phyloP scores from a whole-genome alignment of 64 coral and sea anemone genomes.

The Pocillopora damicornis region DNA sequence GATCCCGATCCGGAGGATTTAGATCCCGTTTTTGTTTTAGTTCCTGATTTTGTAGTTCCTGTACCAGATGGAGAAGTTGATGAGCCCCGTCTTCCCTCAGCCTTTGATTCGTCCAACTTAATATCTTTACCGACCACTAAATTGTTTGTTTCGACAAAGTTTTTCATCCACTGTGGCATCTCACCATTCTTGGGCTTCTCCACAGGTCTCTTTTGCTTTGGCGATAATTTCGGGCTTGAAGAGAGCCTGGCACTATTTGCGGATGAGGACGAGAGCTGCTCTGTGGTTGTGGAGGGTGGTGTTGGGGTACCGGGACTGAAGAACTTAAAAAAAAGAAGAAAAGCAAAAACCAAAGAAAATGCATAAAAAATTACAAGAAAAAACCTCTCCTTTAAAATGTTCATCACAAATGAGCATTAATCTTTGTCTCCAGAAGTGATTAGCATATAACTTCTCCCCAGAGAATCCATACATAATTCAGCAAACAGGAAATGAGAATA shows the following conservation, averaged over 20 bases:
- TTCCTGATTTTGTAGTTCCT: background rate
- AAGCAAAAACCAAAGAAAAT: background rate
- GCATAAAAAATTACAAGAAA: no score
- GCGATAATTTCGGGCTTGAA: background rate
- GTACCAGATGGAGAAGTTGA: constrained; percentile 14
- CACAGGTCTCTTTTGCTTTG: constrained; percentile 25
- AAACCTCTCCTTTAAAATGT: no score
- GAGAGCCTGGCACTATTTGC: background rate
- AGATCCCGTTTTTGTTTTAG: constrained; percentile 32
- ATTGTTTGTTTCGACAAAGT: constrained; percentile 60
- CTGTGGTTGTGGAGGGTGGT: constrained; percentile 1
- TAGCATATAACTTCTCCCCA: no score
- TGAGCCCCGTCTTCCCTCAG: background rate
- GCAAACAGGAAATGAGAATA: no score
- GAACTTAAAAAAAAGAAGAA: constrained; percentile 4
- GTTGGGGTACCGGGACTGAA: constrained; percentile 37
- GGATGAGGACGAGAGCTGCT: background rate
- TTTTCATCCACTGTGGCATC: constrained; percentile 70
- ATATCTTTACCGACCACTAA: constrained; percentile 53
- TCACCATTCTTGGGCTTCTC: constrained; percentile 50
- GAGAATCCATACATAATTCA: no score
- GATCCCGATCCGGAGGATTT: constrained; percentile 7
- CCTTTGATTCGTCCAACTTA: constrained; percentile 50
- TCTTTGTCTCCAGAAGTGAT: no score
- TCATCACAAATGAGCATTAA: no score